These are phyloP conservation scores for Orestias chungarensis DNA, from an alignment of 2,797 vertebrate species.

Conservation along the genomic window DNA sequence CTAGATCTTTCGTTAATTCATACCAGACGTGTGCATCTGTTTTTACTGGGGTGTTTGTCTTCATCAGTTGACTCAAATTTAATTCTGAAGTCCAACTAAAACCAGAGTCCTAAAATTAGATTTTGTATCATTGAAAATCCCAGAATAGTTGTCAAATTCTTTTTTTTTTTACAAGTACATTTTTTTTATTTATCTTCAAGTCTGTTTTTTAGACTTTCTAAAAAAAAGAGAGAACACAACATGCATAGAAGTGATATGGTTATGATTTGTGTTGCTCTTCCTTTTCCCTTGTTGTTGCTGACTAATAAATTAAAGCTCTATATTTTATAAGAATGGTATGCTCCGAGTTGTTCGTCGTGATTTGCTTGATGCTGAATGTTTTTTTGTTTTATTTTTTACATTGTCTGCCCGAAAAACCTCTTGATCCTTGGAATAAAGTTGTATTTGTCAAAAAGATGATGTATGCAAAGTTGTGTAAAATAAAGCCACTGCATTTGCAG, in stretches of 20 bases:
- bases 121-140: conserved; percentile 15
- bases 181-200: conserved; percentile 66
- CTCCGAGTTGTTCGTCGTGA: conserved; percentile 70
- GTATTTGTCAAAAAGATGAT: conserved; percentile 69
- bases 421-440: conserved; percentile 77
- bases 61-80: conserved; percentile 46
- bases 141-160: conserved; percentile 75
- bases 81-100: conserved; percentile 33
- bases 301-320: conserved; percentile 88
- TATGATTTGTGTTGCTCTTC: conserved; percentile 79
- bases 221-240: conserved; percentile 59
- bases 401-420: conserved; percentile 68
- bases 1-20: conserved; percentile 36
- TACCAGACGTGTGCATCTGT: conserved; percentile 29
- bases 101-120: conserved; percentile 20
- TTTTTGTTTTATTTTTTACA: conserved; percentile 32
- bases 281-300: conserved; percentile 81
- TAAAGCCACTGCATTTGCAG: conserved; percentile 34
- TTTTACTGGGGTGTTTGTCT: conserved; percentile 42
- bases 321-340: conserved; percentile 85
- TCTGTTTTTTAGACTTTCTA: conserved; percentile 62
- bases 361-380: conserved; percentile 70
- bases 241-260: conserved; percentile 80
- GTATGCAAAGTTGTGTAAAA: conserved; percentile 70
- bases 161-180: conserved; percentile 61